Percentiles rank a stretch among this genome's conserved stretches.
Evolutionary conservation across 2,113 vertebrate species (phyloP).

Genomic region (Ptilorrhoa leucosticta): DNA sequence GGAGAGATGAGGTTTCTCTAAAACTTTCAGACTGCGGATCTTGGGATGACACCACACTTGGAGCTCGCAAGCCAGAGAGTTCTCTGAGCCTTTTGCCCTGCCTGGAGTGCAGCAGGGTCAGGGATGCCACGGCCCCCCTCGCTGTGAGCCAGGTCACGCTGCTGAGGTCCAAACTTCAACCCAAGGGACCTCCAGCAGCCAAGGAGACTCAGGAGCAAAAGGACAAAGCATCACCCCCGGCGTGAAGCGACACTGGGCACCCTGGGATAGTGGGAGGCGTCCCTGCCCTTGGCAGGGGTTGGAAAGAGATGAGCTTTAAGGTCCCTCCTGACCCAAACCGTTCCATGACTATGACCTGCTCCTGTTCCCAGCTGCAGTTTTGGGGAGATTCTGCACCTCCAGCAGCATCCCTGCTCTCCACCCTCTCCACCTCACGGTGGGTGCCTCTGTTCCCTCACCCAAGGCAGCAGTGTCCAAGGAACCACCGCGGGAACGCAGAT

Average conservation of each 20-base stretch:
- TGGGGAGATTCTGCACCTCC: neutral
- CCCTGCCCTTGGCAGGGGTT: neutral
- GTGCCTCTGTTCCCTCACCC: neutral
- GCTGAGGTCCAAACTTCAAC: neutral
- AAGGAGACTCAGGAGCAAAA: neutral
- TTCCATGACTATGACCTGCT: neutral
- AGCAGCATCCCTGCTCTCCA: neutral
- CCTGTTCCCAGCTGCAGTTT: rapidly evolving
- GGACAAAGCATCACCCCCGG: rapidly evolving
- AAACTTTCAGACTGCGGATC: neutral
- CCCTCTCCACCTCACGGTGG: rapidly evolving
- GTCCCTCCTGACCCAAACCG: neutral
- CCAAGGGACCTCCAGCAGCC: neutral
- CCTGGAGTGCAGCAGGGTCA: neutral
- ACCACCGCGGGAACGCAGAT: rapidly evolving
- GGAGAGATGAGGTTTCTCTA: neutral
- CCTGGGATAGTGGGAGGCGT: neutral
- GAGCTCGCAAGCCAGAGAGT: neutral
- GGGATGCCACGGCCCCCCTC: rapidly evolving
- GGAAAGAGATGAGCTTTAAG: neutral
- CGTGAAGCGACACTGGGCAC: rapidly evolving
- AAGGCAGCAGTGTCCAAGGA: neutral
- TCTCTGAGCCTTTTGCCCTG: neutral
- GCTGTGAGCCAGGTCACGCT: rapidly evolving
- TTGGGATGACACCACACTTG: neutral